Evolutionary conservation across 1,140 invertebrate species (phyloP).

Genomic region (Caenorhabditis latens): DNA sequence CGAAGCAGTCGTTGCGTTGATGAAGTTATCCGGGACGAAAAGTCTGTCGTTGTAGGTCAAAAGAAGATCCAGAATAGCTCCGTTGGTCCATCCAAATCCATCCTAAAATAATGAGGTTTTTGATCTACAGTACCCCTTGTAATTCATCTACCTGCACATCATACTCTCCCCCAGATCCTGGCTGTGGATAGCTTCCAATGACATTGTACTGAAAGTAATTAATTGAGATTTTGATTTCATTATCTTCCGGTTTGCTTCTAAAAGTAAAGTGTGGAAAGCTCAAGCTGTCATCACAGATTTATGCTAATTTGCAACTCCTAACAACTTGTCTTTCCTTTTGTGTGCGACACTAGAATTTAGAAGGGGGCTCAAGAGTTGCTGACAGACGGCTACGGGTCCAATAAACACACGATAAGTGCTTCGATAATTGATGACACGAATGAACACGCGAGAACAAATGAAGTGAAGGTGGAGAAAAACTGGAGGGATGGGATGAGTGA

Average conservation of each 20-base stretch:
- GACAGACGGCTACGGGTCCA: slow-evolving; percentile 50
- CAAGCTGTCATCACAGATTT: slow-evolving; percentile 53
- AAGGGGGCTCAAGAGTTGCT: slow-evolving; percentile 50
- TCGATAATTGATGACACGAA: slow-evolving; percentile 51
- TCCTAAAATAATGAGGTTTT: slow-evolving; percentile 73
- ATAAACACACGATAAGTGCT: slow-evolving; percentile 56
- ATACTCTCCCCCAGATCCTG: slow-evolving; percentile 90
- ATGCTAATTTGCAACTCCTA: slow-evolving; percentile 37
- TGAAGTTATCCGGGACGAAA: slow-evolving; percentile 5
- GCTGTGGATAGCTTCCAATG: slow-evolving; percentile 68
- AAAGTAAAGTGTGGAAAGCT: slow-evolving; percentile 38
- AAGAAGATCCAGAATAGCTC: slow-evolving; percentile 84
- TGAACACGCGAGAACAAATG: background rate
- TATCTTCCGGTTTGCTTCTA: background rate
- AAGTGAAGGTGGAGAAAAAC: background rate
- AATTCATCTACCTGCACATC: slow-evolving; percentile 79
- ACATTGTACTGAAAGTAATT: slow-evolving; percentile 69
- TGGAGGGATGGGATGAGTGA: background rate
- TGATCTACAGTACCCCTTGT: background rate
- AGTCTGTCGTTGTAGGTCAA: slow-evolving; percentile 72
- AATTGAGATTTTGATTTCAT: slow-evolving; percentile 47
- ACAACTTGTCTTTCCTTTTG: slow-evolving; percentile 51
- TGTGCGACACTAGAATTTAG: slow-evolving; percentile 51
- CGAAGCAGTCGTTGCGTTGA: slow-evolving; percentile 54
- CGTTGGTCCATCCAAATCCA: slow-evolving; percentile 95